Evolutionary conservation across 2,113 vertebrate species (phyloP).

Genomic region (Cyprinodon tularosa): DNA sequence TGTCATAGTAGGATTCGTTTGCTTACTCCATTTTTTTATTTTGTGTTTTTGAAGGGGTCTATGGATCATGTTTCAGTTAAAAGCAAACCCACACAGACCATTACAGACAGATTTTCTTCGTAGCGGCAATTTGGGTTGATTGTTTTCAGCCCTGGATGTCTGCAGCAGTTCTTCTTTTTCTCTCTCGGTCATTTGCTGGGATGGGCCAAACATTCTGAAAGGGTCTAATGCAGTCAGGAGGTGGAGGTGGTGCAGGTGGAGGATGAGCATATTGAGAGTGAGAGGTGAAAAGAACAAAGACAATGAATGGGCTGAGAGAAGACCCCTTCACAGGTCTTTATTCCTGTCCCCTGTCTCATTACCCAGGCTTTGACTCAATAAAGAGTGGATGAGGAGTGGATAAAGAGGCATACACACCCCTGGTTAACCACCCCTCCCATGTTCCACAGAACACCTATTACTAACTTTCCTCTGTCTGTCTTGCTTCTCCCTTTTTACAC

Average conservation of each 20-base stretch:
- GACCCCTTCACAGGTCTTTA: conserved; percentile 66
- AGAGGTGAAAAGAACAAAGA: conserved; percentile 67
- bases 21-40: neutral
- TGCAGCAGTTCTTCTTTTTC: conserved; percentile 51
- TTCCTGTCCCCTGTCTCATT: conserved; percentile 77
- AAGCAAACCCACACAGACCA: conserved; percentile 60
- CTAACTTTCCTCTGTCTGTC: conserved; percentile 22
- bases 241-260: conserved; percentile 43
- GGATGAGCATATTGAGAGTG: conserved; percentile 61
- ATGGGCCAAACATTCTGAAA: conserved; percentile 65
- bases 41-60: neutral
- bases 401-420: conserved; percentile 68
- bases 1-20: conserved; percentile 6
- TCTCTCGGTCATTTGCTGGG: conserved; percentile 60
- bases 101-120: conserved; percentile 53
- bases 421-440: conserved; percentile 15
- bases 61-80: conserved; percentile 28
- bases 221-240: conserved; percentile 66
- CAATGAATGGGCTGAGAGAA: conserved; percentile 62
- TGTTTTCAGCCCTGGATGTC: conserved; percentile 65
- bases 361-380: conserved; percentile 75
- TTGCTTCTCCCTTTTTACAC: conserved; percentile 28
- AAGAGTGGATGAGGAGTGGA: conserved; percentile 77
- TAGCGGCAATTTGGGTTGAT: conserved; percentile 69
- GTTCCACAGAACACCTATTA: conserved; percentile 50